These are phyloP conservation scores for Syngnathus floridae DNA, from an alignment of 2,113 vertebrate genomes.

Conservation along the genomic window DNA sequence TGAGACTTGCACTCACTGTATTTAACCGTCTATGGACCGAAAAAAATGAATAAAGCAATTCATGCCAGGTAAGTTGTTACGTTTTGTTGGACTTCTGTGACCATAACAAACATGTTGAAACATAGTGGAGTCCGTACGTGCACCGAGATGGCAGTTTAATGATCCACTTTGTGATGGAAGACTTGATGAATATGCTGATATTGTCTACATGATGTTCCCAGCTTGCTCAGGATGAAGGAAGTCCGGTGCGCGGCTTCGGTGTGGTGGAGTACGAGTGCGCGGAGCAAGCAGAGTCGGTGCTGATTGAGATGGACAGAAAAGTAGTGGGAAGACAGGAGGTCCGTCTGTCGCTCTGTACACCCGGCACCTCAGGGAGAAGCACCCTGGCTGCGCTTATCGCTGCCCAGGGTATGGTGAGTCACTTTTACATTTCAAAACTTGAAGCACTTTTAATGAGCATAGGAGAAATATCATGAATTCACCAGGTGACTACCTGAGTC, in stretches of 20 bases:
- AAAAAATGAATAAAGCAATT: neutral
- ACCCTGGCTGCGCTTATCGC: slow-evolving; percentile 90
- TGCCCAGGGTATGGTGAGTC: slow-evolving; percentile 89
- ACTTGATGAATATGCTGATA: neutral
- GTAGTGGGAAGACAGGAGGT: slow-evolving; percentile 75
- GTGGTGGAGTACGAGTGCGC: slow-evolving; percentile 88
- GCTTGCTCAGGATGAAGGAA: slow-evolving; percentile 92
- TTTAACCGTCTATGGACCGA: slow-evolving; percentile 12
- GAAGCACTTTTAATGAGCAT: neutral
- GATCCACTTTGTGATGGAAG: too few species aligned
- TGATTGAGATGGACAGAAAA: slow-evolving; percentile 71
- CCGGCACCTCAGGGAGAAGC: slow-evolving; percentile 88
- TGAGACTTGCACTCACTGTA: neutral
- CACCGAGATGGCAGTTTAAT: too few species aligned
- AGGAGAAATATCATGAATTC: neutral
- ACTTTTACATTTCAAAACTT: neutral
- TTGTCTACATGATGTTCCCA: slow-evolving; percentile 36
- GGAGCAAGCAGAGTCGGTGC: slow-evolving; percentile 83
- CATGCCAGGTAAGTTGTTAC: too few species aligned
- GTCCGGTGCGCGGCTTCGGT: slow-evolving; percentile 79
- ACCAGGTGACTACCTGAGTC: neutral
- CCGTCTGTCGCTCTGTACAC: slow-evolving; percentile 87
- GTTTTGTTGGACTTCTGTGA: too few species aligned
- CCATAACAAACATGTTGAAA: too few species aligned
- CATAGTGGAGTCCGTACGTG: too few species aligned